These are phyloP conservation scores for Lacerta agilis DNA, from an alignment of 2,797 vertebrate species.

Conservation along the genomic window DNA sequence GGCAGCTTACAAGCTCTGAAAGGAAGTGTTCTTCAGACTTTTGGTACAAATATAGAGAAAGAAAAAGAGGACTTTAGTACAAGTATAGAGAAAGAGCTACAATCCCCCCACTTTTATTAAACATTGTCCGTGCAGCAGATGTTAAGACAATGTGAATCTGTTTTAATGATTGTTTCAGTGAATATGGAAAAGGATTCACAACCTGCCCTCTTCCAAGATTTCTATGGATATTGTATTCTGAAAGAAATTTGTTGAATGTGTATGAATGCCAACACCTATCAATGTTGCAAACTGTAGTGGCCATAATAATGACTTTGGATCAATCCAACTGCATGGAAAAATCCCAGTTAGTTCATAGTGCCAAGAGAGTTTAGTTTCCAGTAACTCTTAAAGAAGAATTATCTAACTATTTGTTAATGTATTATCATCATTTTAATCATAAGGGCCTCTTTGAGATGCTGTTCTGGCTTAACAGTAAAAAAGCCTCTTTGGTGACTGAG, in stretches of 20 bases:
- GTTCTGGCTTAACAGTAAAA: neutral
- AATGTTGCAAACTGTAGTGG: neutral
- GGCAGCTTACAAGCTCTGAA: slow-evolving; percentile 19
- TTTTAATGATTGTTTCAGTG: neutral
- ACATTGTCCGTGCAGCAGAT: neutral
- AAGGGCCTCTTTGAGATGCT: neutral
- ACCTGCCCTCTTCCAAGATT: no score
- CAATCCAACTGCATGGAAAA: neutral
- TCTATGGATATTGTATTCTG: neutral
- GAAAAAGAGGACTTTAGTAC: slow-evolving; percentile 5
- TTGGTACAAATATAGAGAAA: neutral
- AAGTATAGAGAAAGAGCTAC: slow-evolving; percentile 15
- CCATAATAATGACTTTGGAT: neutral
- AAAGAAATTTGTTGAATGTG: neutral
- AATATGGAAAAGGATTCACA: neutral
- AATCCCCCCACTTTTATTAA: neutral
- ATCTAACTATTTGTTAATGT: neutral
- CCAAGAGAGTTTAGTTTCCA: neutral
- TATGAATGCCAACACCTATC: neutral
- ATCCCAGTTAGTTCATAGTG: neutral
- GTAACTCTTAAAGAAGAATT: neutral
- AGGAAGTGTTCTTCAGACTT: neutral
- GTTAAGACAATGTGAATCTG: neutral
- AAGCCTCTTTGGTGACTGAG: neutral
- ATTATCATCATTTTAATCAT: neutral